Conservation (phyloP, 1,140 invertebrate genomes). For the Caenorhabditis inopinata region DNA sequence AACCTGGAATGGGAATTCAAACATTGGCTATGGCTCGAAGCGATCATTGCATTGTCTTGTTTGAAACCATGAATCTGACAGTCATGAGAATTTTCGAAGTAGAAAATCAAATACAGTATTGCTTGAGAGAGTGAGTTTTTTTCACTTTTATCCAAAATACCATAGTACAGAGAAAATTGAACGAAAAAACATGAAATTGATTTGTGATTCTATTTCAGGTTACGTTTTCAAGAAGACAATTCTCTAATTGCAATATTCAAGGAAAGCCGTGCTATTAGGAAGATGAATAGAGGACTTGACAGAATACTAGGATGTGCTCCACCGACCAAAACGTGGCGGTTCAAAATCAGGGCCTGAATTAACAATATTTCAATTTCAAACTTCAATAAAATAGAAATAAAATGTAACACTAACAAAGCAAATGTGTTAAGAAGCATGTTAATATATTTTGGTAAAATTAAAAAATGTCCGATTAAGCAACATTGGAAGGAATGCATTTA, state of each 20-base stretch:
- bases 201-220: not conserved
- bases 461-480: too few relatives aligned
- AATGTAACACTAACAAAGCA: too few relatives aligned
- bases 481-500: too few relatives aligned
- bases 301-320: not conserved
- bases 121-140: not conserved
- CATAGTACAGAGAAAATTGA: too few relatives aligned
- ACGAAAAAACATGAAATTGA: too few relatives aligned
- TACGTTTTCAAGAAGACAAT: not conserved
- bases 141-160: too few relatives aligned
- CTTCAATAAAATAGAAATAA: too few relatives aligned
- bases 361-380: too few relatives aligned
- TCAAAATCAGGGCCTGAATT: not conserved
- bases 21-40: not conserved
- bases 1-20: conserved; percentile 11
- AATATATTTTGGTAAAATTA: too few relatives aligned
- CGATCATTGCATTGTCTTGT: not conserved
- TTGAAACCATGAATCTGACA: not conserved
- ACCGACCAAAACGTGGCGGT: not conserved
- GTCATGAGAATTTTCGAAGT: not conserved
- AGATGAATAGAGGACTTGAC: not conserved
- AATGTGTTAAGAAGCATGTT: too few relatives aligned
- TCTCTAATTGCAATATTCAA: conserved; percentile 3
- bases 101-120: not conserved
- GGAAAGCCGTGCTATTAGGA: not conserved